Conservation (phyloP, 53 echinoderm and acorn worm species). For the Holothuria leucospilota region DNA sequence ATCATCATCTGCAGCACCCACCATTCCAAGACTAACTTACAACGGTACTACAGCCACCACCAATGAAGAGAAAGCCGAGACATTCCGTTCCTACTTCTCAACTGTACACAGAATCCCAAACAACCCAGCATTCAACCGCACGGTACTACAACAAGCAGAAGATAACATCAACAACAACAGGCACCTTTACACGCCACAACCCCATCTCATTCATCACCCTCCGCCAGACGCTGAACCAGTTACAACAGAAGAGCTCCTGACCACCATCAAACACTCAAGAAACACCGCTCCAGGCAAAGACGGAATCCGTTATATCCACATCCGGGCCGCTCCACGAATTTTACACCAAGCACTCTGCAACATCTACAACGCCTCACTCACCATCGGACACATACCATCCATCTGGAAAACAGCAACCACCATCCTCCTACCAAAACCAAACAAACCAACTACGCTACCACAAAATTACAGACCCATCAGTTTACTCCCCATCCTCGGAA, state of each 20-base stretch:
- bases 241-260: neutral
- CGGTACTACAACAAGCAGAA: neutral
- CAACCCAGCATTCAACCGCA: neutral
- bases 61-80: neutral
- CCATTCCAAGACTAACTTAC: neutral
- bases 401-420: neutral
- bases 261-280: neutral
- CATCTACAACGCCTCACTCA: neutral
- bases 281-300: neutral
- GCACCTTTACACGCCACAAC: too few species aligned
- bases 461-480: neutral
- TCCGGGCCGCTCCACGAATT: neutral
- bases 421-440: slow-evolving; percentile 3
- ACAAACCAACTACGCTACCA: too few species aligned
- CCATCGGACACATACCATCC: neutral
- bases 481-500: neutral
- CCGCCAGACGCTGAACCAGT: too few species aligned
- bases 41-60: neutral
- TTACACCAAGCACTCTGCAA: neutral
- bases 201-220: too few species aligned
- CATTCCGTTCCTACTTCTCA: neutral
- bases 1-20: neutral
- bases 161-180: neutral
- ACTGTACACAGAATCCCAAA: neutral
- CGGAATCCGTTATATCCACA: neutral